Conservation (phyloP, 2,113 vertebrate species). For the Prietella phreatophila region DNA sequence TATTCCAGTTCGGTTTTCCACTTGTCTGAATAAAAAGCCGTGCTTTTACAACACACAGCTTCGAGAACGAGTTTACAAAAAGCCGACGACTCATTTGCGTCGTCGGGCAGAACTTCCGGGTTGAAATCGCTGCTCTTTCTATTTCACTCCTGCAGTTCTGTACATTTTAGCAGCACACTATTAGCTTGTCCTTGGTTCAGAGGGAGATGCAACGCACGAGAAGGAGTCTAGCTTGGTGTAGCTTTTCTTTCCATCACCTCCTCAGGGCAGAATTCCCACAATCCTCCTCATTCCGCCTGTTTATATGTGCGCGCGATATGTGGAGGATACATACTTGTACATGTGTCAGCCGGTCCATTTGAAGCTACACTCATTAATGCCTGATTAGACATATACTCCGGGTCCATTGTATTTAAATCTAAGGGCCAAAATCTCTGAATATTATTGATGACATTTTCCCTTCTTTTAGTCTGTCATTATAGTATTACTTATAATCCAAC, state of each 20-base stretch:
- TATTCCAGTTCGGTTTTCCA: slow-evolving; percentile 18
- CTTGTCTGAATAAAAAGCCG: not conserved
- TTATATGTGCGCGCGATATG: not conserved
- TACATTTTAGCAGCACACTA: not conserved
- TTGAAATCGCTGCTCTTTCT: not conserved
- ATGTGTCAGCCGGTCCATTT: not conserved
- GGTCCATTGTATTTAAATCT: slow-evolving; percentile 28
- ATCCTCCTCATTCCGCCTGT: slow-evolving; percentile 25
- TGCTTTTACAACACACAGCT: not conserved
- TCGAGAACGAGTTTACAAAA: not conserved
- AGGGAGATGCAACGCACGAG: not conserved
- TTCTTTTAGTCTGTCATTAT: not conserved
- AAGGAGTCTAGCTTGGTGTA: slow-evolving; percentile 29
- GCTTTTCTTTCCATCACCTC: slow-evolving; percentile 23
- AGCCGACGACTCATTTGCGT: not conserved
- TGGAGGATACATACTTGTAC: not conserved
- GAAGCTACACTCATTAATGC: not conserved
- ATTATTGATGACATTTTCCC: not conserved
- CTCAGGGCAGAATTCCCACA: slow-evolving; percentile 59
- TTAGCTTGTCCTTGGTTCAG: slow-evolving; percentile 34
- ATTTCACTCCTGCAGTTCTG: slow-evolving; percentile 3
- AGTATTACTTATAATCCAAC: slow-evolving; percentile 4
- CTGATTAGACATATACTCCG: not conserved
- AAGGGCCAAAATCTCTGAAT: slow-evolving; percentile 18
- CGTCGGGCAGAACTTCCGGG: not conserved